Evolutionary conservation across 1,140 invertebrate genomes (phyloP), one percentile per base, ranked within the genome.

Genomic region (Pseudobourletiella spinata): DNA sequence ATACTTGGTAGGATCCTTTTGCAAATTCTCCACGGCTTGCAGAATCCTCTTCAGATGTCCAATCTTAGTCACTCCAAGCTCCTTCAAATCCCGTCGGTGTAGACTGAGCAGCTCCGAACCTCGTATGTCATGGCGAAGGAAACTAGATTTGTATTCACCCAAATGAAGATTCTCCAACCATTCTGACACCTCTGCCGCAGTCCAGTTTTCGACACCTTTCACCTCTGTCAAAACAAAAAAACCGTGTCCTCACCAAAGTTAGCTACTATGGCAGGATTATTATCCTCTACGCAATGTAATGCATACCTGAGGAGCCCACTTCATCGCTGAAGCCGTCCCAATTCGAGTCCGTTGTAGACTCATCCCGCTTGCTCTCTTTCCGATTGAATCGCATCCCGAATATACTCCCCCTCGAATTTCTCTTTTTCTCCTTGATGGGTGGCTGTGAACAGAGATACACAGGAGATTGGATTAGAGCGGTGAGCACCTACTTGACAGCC

Each of bases 11-110:
- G n/a, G n/a, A 55, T 65, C 64, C 18, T 57, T 43, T n/a, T 65
- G 61, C 14, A 94, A 78, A 74, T 95, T 91, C 74, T 89, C 89
- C 57, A 95, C 91, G 16, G 87, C 91, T 74, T 93, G 88, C 60
- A 94, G 83, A 63, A 98, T 89, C 65, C 93, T 82, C 76, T 96
- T 98, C 2, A 96, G 84, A 73, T 98, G 93, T 3, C 93, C 93
- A 30, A 96, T 78, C 63, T 97, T 98, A 1, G 84, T 87, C 25
- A 96, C 85, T 24, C 92, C 92, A 15, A 97, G 79, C 67, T 96
- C 93, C 73, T 91, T 86, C 0, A 92, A 79, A 75, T 93, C 89
- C 18, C 88, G 75, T 54, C 93, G 79, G 2, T 91, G 91, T 48
- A 98, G 76, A 11, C 86, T 84, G 0, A 96, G 77, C 14, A 98